Conservation (phyloP, 2,797 vertebrate species). For the Ceyx erithaca region DNA sequence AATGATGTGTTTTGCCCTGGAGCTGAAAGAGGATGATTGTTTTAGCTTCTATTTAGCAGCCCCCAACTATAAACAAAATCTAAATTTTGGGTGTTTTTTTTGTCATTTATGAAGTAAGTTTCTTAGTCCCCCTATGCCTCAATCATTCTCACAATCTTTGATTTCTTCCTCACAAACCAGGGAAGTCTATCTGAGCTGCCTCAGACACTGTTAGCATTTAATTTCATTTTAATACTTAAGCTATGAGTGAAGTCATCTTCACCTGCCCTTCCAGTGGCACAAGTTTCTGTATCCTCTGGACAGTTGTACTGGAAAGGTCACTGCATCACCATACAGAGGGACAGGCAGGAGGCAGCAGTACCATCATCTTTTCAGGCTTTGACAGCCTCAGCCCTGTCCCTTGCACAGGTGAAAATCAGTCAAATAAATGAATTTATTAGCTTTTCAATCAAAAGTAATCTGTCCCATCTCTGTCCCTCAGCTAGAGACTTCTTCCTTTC, state of each 20-base stretch:
- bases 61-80: not conserved
- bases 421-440: not conserved
- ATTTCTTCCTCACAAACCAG: not conserved
- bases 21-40: not conserved
- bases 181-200: not conserved
- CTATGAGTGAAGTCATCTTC: not conserved
- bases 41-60: not conserved
- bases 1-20: not conserved
- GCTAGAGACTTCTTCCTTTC: not conserved
- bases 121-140: not conserved
- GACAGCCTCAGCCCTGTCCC: not conserved
- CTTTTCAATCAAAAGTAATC: not conserved
- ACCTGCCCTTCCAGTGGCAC: not conserved
- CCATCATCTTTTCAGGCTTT: not conserved
- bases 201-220: rapidly evolving
- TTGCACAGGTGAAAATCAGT: not conserved
- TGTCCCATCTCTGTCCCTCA: not conserved
- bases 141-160: not conserved
- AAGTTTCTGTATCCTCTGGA: not conserved
- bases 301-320: not conserved
- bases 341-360: not conserved
- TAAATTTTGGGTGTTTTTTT: not conserved
- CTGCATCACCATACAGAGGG: not conserved
- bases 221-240: not conserved
- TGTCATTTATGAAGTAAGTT: not conserved